Base-by-base conservation (phyloP, 1,140 invertebrate species). In the Rhopalosiphum padi region DNA sequence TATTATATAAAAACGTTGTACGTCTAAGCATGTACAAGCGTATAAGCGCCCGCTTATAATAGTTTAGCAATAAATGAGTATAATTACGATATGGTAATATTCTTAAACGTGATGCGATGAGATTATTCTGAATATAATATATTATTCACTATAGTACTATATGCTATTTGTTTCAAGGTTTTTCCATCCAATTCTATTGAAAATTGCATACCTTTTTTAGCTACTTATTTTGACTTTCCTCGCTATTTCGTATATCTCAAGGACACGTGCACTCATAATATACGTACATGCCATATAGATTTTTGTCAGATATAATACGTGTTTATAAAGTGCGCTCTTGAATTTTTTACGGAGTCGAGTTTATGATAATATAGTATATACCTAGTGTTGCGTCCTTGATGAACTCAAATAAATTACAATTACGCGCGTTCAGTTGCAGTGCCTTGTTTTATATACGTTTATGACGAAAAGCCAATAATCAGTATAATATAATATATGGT, bases 121-220 rank as follows among this genome's bases (percentile, higher is more conserved):
- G 88, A 53, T 60, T 60, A 60, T 90, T 43, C 35, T 41, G 9
- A 60, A 41, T 41, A 60, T 41, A 60, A 77, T 48, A 18, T 77
- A 77, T 77, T 77, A 77, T 77, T n/a, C 60, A n/a, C 60, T 21
- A 35, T 77, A 77, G n/a, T 35, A 89, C 22, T 89, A 51, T 89
- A 51, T 35, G 60, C 60, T n/a, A 23, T 46, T 46, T 46, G 43
- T 46, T 43, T 60, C 53, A 90, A 90, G 88, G 88, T 60, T 60
- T 90, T 90, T 11, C 87, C 88, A 60, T 60, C 37, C 51, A 35
- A 60, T 90, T 43, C 35, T 35, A 60, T 90, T 60, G 88, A 90
- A 90, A 90, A 90, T 90, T 46, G 88, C 88, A 60, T 90, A 41
- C 88, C 51, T 90, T 90, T 90, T 90, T 90, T 90, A 90, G 88